Evolutionary conservation across 2,113 vertebrate genomes (phyloP).

Genomic region (Cariama cristata): DNA sequence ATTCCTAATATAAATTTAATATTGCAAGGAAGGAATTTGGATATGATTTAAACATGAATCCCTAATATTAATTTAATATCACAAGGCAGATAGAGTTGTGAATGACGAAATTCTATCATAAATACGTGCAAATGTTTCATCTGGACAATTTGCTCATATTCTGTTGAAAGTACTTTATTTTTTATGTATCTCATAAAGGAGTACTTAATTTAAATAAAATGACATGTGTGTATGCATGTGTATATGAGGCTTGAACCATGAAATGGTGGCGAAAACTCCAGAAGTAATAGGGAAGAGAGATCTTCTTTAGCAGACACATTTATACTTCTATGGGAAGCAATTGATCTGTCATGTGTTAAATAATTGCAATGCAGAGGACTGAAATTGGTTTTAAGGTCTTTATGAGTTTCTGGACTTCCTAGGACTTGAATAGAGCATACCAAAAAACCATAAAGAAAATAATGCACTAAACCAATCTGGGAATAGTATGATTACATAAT

Average conservation of each 20-base stretch:
- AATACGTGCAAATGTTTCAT: not conserved
- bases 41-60: fast-evolving
- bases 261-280: not conserved
- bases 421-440: not conserved
- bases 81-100: not conserved
- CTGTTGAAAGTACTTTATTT: not conserved
- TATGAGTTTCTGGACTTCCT: not conserved
- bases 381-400: not conserved
- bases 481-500: not conserved
- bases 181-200: not conserved
- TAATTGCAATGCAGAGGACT: not conserved
- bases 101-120: not conserved
- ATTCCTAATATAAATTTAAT: not conserved
- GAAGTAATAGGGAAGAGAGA: not conserved
- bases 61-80: not conserved
- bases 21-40: not conserved
- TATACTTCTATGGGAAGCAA: not conserved
- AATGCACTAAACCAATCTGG: not conserved
- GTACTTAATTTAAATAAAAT: not conserved
- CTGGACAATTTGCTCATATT: not conserved
- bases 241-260: not conserved
- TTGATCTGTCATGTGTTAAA: not conserved
- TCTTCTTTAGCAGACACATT: not conserved
- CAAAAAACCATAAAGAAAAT: not conserved
- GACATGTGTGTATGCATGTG: fast-evolving